Conservation (phyloP, 2,113 vertebrate genomes). For the Todiramphus saurophagus region DNA sequence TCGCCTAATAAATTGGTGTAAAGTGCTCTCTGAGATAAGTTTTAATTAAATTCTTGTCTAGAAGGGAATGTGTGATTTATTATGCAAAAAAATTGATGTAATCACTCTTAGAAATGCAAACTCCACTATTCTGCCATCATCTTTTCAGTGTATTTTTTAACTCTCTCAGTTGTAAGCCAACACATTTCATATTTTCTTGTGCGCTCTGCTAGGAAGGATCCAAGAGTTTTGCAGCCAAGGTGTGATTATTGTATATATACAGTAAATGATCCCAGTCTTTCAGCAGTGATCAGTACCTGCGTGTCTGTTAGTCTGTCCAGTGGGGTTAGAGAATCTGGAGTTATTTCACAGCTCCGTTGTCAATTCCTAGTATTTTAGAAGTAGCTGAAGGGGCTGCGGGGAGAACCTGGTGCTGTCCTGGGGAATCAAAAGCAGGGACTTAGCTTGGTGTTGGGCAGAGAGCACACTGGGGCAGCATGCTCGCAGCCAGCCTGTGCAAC, state of each 20-base stretch:
- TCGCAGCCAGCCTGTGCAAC: rapidly evolving
- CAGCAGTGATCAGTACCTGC: neutral
- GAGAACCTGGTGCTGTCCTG: neutral
- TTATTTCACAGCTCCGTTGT: neutral
- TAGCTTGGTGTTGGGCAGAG: neutral
- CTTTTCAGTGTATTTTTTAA: neutral
- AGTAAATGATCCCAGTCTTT: neutral
- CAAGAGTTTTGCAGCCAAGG: neutral
- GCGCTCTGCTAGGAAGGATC: neutral
- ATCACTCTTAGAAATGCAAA: slow-evolving; percentile 26
- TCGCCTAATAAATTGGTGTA: slow-evolving; percentile 59
- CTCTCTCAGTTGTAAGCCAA: neutral
- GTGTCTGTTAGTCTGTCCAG: neutral
- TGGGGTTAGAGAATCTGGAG: neutral
- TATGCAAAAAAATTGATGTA: neutral
- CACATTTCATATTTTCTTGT: neutral
- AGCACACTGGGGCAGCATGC: rapidly evolving
- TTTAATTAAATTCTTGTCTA: slow-evolving; percentile 67
- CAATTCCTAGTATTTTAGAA: rapidly evolving
- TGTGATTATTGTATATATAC: neutral
- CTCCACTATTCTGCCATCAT: neutral
- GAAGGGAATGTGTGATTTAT: neutral
- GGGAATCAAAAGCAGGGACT: too few species aligned
- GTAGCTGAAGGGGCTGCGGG: rapidly evolving
- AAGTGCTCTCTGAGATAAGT: slow-evolving; percentile 64